Evolutionary conservation across 2,888 invertebrate genomes (phyloP), one percentile per base, ranked within the genome.

Genomic region (Anticlea derivata): DNA sequence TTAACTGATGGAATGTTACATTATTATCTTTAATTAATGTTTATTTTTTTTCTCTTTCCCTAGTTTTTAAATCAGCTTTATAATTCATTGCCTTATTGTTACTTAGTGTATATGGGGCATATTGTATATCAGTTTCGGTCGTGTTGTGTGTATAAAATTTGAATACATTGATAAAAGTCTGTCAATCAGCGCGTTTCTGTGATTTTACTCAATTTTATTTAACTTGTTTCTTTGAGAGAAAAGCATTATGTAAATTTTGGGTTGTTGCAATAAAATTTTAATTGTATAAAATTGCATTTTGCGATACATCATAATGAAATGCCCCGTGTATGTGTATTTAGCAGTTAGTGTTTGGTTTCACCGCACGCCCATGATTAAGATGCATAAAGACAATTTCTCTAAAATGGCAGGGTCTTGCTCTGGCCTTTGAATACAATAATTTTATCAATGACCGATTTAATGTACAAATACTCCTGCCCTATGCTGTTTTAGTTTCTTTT

Each of bases 181-280:
- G 49, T 53, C 31, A 66, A 69, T 68, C 68, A 65, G 58, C 51
- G 41, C 59, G 72, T 61, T 70, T 71, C 80, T 78, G 80, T 79
- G 80, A 78, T 81, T 63, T 72, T 74, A 73, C 60, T 58, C 58
- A 63, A 65, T 55, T 54, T 60, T 62, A 62, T 55, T 60, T 62
- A 62, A 64, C 61, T 62, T 75, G 66, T 72, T 71, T 71, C 68
- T 73, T 68, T 49, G 65, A 53, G 61, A 59, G 72, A 68, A 71
- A 71, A 75, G 73, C 75, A 75, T 69, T 81, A 52, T 62, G 80
- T 83, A 81, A 70, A 82, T 82, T 82, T 87, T 86, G 89, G 89
- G 90, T 82, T 74, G 89, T 85, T 89, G 89, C 89, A 89, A 89
- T 89, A 89, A 86, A 80, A 68, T 69, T 74, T 63, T 83, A 81